Percentiles rank a stretch among this genome's conserved stretches.
phyloP scores from a whole-genome alignment of 2,113 vertebrate species.

The Phalacrocorax brasilianus region DNA sequence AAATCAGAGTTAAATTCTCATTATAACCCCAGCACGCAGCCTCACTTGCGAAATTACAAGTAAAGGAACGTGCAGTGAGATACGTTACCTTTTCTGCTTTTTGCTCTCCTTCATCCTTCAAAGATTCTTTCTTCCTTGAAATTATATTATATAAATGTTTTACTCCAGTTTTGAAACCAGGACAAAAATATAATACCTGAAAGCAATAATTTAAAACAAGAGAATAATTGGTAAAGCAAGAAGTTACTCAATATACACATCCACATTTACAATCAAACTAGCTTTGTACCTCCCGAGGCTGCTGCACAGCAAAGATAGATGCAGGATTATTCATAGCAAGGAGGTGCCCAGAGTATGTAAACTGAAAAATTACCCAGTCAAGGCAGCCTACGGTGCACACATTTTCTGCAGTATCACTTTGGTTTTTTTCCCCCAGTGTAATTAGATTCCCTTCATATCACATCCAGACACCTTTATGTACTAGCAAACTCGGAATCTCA shows the following conservation, averaged over 20 bases:
- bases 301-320: background rate
- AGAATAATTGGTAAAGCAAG: background rate
- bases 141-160: slow-evolving; percentile 85
- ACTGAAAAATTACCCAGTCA: background rate
- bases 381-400: background rate
- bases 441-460: background rate
- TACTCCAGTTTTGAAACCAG: slow-evolving; percentile 91
- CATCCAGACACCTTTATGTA: background rate
- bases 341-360: background rate
- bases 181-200: slow-evolving; percentile 95
- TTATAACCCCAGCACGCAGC: background rate
- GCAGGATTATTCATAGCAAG: background rate
- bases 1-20: background rate
- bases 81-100: slow-evolving; percentile 79
- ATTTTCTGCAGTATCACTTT: background rate
- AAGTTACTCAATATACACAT: background rate
- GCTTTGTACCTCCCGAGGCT: background rate
- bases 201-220: slow-evolving; percentile 6
- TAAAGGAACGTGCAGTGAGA: background rate
- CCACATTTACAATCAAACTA: background rate
- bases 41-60: background rate
- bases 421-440: background rate
- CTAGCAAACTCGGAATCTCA: background rate
- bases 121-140: slow-evolving; percentile 81
- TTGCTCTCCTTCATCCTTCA: slow-evolving; percentile 79